Percentiles rank a stretch among this genome's conserved stretches.
These are phyloP conservation scores for Zonitis immaculata DNA, from an alignment of 2,888 invertebrate species.

Conservation along the genomic window DNA sequence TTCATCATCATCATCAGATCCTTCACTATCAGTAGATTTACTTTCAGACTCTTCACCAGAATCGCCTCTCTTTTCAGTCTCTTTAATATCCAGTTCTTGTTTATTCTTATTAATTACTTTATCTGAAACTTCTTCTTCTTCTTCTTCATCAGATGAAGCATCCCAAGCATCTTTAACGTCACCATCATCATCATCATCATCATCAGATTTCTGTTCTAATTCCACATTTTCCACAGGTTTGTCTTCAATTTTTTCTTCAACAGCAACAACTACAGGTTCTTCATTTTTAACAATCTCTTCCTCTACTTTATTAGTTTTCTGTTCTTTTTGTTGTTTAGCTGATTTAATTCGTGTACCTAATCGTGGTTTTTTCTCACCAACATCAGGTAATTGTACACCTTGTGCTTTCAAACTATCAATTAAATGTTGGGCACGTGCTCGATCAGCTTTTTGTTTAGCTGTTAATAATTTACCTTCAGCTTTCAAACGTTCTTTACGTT, in stretches of 20 bases:
- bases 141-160: constrained; percentile 58
- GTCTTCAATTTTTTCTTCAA: constrained; percentile 24
- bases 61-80: constrained; percentile 35
- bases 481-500: constrained; percentile 86
- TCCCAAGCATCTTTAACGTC: constrained; percentile 84
- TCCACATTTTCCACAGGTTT: constrained; percentile 34
- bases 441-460: constrained; percentile 88
- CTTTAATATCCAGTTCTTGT: constrained; percentile 12
- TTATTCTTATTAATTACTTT: neutral
- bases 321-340: constrained; percentile 60
- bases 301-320: constrained; percentile 40
- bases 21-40: constrained; percentile 46
- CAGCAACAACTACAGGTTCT: constrained; percentile 12
- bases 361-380: constrained; percentile 57
- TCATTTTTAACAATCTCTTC: constrained; percentile 22
- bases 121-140: constrained; percentile 45
- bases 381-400: constrained; percentile 76
- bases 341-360: constrained; percentile 72
- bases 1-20: constrained; percentile 53
- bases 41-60: constrained; percentile 39
- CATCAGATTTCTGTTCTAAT: constrained; percentile 41
- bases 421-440: constrained; percentile 82
- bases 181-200: too few species aligned
- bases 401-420: constrained; percentile 85
- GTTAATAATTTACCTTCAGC: constrained; percentile 95